A percentile compares a stretch with the other conserved stretches of the same genome.
Evolutionary conservation across 2,888 invertebrate species (phyloP).

Genomic region (Mylabris sibirica): DNA sequence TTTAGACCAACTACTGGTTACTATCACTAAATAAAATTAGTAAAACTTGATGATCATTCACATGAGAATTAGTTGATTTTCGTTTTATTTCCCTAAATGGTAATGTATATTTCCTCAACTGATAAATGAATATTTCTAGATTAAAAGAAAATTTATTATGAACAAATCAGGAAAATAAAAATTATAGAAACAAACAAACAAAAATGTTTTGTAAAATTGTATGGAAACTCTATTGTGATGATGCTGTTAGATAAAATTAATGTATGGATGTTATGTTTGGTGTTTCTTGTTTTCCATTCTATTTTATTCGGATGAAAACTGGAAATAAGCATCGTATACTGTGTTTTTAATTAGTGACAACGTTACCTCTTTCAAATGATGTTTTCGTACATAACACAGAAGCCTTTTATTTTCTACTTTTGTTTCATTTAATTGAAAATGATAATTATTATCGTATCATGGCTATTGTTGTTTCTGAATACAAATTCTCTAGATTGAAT

Average conservation of each 20-base stretch:
- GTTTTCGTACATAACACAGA: background rate
- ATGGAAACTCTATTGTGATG: background rate
- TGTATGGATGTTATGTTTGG: background rate
- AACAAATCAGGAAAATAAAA: background rate
- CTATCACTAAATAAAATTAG: constrained; percentile 3
- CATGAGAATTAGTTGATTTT: background rate
- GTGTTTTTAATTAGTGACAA: constrained; percentile 12
- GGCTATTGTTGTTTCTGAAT: background rate
- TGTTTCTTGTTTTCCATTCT: constrained; percentile 3
- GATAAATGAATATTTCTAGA: background rate
- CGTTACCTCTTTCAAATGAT: background rate
- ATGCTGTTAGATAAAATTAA: background rate
- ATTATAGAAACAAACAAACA: background rate
- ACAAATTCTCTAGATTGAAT: background rate
- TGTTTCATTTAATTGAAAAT: constrained; percentile 7
- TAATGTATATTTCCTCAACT: background rate
- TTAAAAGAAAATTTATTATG: background rate
- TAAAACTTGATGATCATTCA: background rate
- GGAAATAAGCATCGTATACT: background rate
- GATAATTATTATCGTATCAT: constrained; percentile 1
- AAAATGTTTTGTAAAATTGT: background rate
- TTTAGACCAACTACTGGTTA: background rate
- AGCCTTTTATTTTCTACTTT: constrained; percentile 9
- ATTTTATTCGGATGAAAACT: background rate
- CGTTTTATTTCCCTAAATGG: background rate